Evolutionary conservation across 2,113 vertebrate genomes (phyloP), one percentile per base, ranked within the genome.

Genomic region (Vulpes lagopus): DNA sequence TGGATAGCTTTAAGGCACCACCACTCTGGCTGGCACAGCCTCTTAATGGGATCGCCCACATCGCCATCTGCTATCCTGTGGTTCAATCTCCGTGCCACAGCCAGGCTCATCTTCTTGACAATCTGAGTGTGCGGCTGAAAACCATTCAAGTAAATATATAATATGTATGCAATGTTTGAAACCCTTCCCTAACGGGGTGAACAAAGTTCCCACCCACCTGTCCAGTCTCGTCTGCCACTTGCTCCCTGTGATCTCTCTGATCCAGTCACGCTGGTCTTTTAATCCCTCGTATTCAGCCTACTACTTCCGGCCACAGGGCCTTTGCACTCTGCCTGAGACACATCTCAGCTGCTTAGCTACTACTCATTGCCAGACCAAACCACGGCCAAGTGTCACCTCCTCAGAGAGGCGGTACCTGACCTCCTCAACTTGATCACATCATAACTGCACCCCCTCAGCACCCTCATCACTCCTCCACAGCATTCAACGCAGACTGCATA

Each of bases 1-100:
- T 0, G 8, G 51, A 23, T 5, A 7, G 8, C 32, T 43, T 0
- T 12, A 19, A 59, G 57, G 27, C 19, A 15, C 8, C 25, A 22
- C 38, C 30, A 0, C 30, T 51, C 43, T 27, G 1, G 23, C 57
- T 2, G 22, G 32, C 4, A 2, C 38, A 8, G 64, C 17, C 60
- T 55, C 67, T 60, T 55, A 5, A 27, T 11, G 60, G n/a, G 38
- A 32, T 49, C 1, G 0, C n/a, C 22, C 83, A n/a, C 22, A 8
- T 10, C 82, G 27, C 57, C 27, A 27, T 49, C 16, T 11, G 30
- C 69, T 11, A 3, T 0, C 23, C 14, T 53, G 23, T 20, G 3
- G 30, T 32, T 14, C 16, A 14, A 5, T 30, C 23, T 19, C 43
- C 49, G 12, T 4, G 35, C 51, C 11, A 11, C 57, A 60, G 19